Evolutionary conservation across 2,888 invertebrate species (phyloP).

Genomic region (Eristalis arbustorum): DNA sequence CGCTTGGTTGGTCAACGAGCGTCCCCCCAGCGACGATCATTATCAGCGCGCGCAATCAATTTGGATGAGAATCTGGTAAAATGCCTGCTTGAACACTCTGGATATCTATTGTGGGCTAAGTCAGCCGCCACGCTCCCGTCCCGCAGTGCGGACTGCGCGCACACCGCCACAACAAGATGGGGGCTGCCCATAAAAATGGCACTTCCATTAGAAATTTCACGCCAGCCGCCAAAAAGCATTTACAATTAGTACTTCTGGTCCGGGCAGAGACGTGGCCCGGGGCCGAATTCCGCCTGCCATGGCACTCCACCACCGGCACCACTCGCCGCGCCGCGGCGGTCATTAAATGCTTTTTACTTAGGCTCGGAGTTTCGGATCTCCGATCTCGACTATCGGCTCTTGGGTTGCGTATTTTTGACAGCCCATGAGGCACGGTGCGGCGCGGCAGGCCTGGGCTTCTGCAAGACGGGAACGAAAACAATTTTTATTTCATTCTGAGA

Average conservation of each 20-base stretch:
- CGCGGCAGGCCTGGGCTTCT: neutral
- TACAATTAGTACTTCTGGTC: constrained; percentile 62
- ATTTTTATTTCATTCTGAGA: constrained; percentile 45
- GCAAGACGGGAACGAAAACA: constrained; percentile 10
- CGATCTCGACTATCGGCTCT: neutral
- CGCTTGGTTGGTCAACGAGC: neutral
- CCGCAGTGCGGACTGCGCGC: constrained; percentile 15
- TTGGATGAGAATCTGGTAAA: constrained; percentile 37
- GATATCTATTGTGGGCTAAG: constrained; percentile 43
- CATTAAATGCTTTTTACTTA: constrained; percentile 59
- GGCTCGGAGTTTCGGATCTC: neutral
- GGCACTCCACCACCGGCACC: constrained; percentile 50
- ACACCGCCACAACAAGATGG: neutral
- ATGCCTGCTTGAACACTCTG: constrained; percentile 48
- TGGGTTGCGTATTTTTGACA: constrained; percentile 49
- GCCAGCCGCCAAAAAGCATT: constrained; percentile 63
- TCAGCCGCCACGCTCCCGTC: neutral
- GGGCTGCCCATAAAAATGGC: constrained; percentile 59
- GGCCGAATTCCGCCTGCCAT: constrained; percentile 43
- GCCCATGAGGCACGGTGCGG: too few species aligned
- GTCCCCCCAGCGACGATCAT: constrained; percentile 30
- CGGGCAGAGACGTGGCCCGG: constrained; percentile 48
- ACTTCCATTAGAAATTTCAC: constrained; percentile 66
- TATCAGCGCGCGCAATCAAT: constrained; percentile 49
- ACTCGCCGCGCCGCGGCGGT: constrained; percentile 40